Evolutionary conservation across 2,797 vertebrate species (phyloP).

Genomic region (Chelidonichthys spinosus): DNA sequence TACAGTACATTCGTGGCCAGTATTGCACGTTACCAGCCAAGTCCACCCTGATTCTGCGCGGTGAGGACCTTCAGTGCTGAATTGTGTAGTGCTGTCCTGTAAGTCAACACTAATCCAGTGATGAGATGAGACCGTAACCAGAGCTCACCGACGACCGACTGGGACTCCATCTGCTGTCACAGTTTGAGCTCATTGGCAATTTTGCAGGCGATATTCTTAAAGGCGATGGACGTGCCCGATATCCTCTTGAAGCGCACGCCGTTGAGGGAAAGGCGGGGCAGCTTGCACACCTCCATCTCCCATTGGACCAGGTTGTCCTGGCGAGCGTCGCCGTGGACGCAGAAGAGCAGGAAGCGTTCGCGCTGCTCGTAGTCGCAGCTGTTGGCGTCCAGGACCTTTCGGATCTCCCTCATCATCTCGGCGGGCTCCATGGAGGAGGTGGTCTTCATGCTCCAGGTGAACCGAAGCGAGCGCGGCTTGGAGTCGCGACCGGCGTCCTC

Average conservation of each 20-base stretch:
- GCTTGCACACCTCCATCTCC: slow-evolving; percentile 99
- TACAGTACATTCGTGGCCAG: slow-evolving; percentile 83
- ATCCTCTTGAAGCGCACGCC: slow-evolving; percentile 98
- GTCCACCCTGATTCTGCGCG: slow-evolving; percentile 74
- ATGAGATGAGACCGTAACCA: slow-evolving; percentile 69
- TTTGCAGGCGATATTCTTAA: slow-evolving; percentile 99
- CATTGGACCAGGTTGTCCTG: slow-evolving; percentile 97
- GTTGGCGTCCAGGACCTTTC: slow-evolving; percentile 96
- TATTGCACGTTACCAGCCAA: slow-evolving; percentile 76
- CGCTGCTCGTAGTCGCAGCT: slow-evolving; percentile 98
- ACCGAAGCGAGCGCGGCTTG: slow-evolving; percentile 92
- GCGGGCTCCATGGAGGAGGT: slow-evolving; percentile 97
- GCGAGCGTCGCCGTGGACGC: slow-evolving; percentile 93
- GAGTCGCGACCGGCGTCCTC: slow-evolving; percentile 92
- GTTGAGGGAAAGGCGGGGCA: slow-evolving; percentile 96
- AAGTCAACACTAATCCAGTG: slow-evolving; percentile 79
- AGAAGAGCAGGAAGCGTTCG: slow-evolving; percentile 97
- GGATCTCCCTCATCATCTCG: slow-evolving; percentile 98
- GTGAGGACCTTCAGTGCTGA: slow-evolving; percentile 76
- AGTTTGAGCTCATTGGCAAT: slow-evolving; percentile 99
- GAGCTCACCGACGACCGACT: slow-evolving; percentile 66
- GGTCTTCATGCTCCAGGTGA: slow-evolving; percentile 99
- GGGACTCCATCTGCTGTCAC: slow-evolving; percentile 81
- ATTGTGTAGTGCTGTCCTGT: slow-evolving; percentile 54
- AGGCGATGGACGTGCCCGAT: slow-evolving; percentile 97